Conservation (phyloP, 2,888 invertebrate genomes). For the Agrypnus murinus region DNA sequence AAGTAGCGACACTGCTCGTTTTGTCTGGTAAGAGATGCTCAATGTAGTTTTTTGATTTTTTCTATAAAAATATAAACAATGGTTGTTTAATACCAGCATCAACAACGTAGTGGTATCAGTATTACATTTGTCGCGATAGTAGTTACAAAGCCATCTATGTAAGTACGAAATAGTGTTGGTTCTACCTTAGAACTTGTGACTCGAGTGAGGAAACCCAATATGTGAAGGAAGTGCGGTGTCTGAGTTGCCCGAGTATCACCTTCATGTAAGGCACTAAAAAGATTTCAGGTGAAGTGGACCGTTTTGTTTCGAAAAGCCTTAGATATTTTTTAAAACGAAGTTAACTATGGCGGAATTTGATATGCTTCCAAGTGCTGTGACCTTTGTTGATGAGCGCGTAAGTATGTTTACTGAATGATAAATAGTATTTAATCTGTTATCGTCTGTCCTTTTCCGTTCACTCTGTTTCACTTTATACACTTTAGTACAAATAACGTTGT, state of each 20-base stretch:
- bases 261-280: constrained; percentile 37
- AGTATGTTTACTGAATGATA: constrained; percentile 52
- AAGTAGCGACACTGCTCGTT: no score
- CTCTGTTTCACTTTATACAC: no score
- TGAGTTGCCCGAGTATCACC: constrained; percentile 31
- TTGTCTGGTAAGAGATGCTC: no score
- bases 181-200: neutral
- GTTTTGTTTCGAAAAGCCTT: constrained; percentile 16
- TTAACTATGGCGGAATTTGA: constrained; percentile 42
- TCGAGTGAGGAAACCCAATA: constrained; percentile 32
- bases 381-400: constrained; percentile 62
- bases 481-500: no score
- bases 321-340: neutral
- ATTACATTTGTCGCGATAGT: no score
- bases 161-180: constrained; percentile 11
- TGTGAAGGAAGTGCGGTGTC: constrained; percentile 33
- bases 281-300: constrained; percentile 34
- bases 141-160: no score
- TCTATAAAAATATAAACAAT: no score
- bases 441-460: neutral
- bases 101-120: no score
- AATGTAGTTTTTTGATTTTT: no score
- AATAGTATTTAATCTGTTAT: constrained; percentile 14
- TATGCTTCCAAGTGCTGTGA: constrained; percentile 64
- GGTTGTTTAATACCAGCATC: no score